Evolutionary conservation across 2,888 invertebrate species (phyloP).

Genomic region (Malacosoma neustria): DNA sequence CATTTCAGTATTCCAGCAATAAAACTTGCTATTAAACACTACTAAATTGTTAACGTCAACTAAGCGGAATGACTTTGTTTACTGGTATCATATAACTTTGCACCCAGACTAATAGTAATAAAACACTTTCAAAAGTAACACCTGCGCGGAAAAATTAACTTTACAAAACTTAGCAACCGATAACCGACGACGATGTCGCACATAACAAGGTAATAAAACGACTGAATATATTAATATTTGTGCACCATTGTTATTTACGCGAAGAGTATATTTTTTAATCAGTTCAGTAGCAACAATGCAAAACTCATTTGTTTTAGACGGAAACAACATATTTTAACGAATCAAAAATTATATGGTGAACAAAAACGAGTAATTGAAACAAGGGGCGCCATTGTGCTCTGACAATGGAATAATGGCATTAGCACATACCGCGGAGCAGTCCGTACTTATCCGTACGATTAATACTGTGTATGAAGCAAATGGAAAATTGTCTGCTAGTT

Average conservation of each 20-base stretch:
- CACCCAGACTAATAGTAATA: not conserved
- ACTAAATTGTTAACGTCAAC: too few relatives aligned
- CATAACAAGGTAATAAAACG: conserved; percentile 17
- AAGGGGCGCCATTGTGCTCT: conserved; percentile 27
- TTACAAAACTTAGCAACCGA: conserved; percentile 8
- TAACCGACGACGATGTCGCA: conserved; percentile 5
- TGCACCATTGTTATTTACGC: conserved; percentile 34
- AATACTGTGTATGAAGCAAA: too few relatives aligned
- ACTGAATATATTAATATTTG: conserved; percentile 10
- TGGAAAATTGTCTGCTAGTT: too few relatives aligned
- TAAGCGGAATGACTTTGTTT: not conserved
- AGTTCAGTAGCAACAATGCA: conserved; percentile 26
- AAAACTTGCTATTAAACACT: too few relatives aligned
- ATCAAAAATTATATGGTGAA: conserved; percentile 19
- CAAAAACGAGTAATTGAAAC: conserved; percentile 9
- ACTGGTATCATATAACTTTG: not conserved
- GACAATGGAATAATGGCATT: conserved; percentile 24
- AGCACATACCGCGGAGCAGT: too few relatives aligned
- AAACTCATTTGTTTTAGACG: conserved; percentile 26
- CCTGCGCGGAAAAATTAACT: not conserved
- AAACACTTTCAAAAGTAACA: conserved; percentile 3
- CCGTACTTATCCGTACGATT: too few relatives aligned
- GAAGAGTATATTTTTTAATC: conserved; percentile 37
- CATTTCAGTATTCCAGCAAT: too few relatives aligned
- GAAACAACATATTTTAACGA: conserved; percentile 37